These are phyloP conservation scores for Pangasius larnaudii DNA, from an alignment of 2,797 vertebrate species.

Conservation along the genomic window DNA sequence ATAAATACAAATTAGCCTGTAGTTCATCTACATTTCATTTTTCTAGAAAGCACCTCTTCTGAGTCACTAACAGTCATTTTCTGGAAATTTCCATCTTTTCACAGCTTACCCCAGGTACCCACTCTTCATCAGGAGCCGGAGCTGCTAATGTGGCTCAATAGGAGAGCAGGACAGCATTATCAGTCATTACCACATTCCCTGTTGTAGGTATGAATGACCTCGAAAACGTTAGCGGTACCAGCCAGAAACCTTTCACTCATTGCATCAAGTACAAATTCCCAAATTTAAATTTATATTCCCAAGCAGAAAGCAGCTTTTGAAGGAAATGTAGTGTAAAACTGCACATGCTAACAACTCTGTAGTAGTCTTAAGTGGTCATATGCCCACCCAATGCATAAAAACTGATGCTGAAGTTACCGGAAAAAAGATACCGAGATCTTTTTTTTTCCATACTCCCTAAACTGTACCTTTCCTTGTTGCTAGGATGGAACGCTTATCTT, in stretches of 20 bases:
- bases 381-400: background rate
- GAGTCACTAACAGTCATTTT: slow-evolving; percentile 21
- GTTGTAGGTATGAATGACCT: slow-evolving; percentile 46
- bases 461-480: background rate
- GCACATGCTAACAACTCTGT: background rate
- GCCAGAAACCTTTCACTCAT: slow-evolving; percentile 6
- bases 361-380: background rate
- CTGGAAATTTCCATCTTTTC: slow-evolving; percentile 27
- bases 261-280: slow-evolving; percentile 9
- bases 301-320: background rate
- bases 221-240: slow-evolving; percentile 24
- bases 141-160: slow-evolving; percentile 29
- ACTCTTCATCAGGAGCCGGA: slow-evolving; percentile 35
- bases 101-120: slow-evolving; percentile 42
- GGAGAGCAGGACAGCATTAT: slow-evolving; percentile 31
- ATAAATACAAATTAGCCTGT: slow-evolving; percentile 17
- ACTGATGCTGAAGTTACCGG: background rate
- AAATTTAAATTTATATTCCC: background rate
- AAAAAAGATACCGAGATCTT: background rate
- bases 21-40: slow-evolving; percentile 23
- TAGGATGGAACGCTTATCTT: background rate
- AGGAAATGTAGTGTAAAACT: background rate
- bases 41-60: background rate
- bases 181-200: slow-evolving; percentile 46
- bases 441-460: background rate